phyloP scores from a whole-genome alignment of 2,888 invertebrate species.

The Limnephilus rhombicus region DNA sequence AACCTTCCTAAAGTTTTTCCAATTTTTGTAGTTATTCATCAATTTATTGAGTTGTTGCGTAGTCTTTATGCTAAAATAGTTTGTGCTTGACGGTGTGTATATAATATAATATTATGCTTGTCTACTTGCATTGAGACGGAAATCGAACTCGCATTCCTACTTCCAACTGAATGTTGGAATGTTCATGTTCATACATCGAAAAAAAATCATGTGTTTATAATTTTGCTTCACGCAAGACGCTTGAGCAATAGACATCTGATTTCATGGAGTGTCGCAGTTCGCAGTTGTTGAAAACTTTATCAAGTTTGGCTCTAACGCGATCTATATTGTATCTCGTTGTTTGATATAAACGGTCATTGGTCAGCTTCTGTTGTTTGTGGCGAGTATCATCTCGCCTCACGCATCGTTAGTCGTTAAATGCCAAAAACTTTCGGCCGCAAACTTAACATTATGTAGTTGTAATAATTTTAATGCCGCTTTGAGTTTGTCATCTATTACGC shows the following conservation, averaged over 20 bases:
- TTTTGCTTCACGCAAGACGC: neutral
- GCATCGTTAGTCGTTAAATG: neutral
- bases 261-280: neutral
- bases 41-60: neutral
- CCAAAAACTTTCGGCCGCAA: neutral
- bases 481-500: neutral
- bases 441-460: neutral
- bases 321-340: neutral
- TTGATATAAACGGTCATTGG: neutral
- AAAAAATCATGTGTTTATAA: neutral
- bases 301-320: neutral
- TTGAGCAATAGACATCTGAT: neutral
- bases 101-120: too few species aligned
- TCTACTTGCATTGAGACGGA: too few species aligned
- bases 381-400: neutral
- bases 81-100: neutral
- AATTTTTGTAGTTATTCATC: neutral
- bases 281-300: neutral
- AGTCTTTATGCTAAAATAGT: too few species aligned
- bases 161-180: too few species aligned
- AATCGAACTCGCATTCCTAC: neutral
- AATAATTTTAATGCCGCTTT: neutral
- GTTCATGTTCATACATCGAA: neutral
- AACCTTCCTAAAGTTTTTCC: neutral
- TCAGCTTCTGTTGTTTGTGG: constrained; percentile 1